Conservation (phyloP, 2,113 vertebrate species). For the Calonectris borealis region DNA sequence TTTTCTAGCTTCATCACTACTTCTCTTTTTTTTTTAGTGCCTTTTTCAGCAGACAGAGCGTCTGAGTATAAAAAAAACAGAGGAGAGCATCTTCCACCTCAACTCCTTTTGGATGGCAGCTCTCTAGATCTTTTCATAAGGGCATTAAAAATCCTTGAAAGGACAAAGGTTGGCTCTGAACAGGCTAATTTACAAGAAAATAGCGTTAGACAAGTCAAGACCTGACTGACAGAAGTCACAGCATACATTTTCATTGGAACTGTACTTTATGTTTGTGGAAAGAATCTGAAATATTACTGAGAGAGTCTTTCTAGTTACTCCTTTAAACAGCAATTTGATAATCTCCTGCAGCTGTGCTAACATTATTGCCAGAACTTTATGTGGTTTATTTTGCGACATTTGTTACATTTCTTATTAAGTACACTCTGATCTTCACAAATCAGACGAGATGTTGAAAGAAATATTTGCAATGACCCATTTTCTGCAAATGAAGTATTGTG, state of each 20-base stretch:
- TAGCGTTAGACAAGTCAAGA: background rate
- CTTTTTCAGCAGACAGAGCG: background rate
- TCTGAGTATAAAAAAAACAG: background rate
- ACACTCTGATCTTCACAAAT: background rate
- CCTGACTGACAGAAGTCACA: background rate
- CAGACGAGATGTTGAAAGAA: background rate
- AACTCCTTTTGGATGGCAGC: background rate
- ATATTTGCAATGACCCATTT: background rate
- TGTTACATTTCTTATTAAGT: background rate
- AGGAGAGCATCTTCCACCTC: background rate
- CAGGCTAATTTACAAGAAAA: background rate
- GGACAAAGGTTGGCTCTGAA: background rate
- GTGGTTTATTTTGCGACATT: background rate
- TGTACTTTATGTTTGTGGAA: background rate
- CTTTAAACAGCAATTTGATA: background rate
- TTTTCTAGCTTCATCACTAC: background rate
- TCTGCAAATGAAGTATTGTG: background rate
- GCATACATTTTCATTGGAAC: background rate
- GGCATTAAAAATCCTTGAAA: background rate
- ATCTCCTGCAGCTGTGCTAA: background rate
- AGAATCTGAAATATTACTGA: background rate
- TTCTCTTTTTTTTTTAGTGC: background rate
- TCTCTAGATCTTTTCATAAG: background rate
- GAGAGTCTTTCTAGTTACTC: background rate
- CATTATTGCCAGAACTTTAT: background rate